A percentile compares a stretch with the other conserved stretches of the same genome.
Evolutionary conservation across 2,888 invertebrate genomes (phyloP).

Genomic region (Argynnis bischoffii): DNA sequence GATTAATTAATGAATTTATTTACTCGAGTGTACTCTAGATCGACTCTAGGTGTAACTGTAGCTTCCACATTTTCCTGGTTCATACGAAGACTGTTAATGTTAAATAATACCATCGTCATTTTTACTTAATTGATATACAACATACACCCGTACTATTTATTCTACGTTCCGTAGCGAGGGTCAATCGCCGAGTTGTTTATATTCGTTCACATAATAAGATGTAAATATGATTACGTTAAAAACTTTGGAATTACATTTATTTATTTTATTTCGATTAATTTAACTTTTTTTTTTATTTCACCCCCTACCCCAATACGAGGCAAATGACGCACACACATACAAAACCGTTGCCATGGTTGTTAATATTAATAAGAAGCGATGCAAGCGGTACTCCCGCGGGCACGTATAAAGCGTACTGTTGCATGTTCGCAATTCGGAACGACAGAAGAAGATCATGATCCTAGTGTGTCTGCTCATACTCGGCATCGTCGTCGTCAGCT

Average conservation of each 20-base stretch:
- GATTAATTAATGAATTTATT: slow-evolving; percentile 21
- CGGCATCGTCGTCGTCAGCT: slow-evolving; percentile 89
- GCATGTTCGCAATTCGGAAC: slow-evolving; percentile 67
- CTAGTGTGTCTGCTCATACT: slow-evolving; percentile 93
- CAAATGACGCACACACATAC: slow-evolving; percentile 74
- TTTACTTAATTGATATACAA: slow-evolving; percentile 27
- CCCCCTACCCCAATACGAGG: slow-evolving; percentile 49
- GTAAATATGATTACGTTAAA: slow-evolving; percentile 74
- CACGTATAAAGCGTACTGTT: slow-evolving; percentile 75
- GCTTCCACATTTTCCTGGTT: slow-evolving; percentile 22
- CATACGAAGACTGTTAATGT: slow-evolving; percentile 20
- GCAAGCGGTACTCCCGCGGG: slow-evolving; percentile 40
- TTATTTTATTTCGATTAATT: slow-evolving; percentile 73
- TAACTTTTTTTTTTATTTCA: slow-evolving; percentile 56
- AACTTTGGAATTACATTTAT: slow-evolving; percentile 75
- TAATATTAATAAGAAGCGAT: slow-evolving; percentile 14
- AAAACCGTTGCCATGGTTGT: slow-evolving; percentile 42
- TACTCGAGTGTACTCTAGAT: slow-evolving; percentile 9
- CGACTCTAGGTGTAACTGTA: slow-evolving; percentile 15
- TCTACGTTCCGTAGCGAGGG: slow-evolving; percentile 11
- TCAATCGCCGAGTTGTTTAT: slow-evolving; percentile 31
- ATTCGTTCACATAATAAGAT: slow-evolving; percentile 54
- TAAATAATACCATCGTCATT: slow-evolving; percentile 19
- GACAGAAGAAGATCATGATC: slow-evolving; percentile 96
- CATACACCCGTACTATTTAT: slow-evolving; percentile 25